Percentiles rank a stretch among this genome's conserved stretches.
Evolutionary conservation across 1,140 invertebrate species (phyloP).

Genomic region (Drosophila sulfurigaster): DNA sequence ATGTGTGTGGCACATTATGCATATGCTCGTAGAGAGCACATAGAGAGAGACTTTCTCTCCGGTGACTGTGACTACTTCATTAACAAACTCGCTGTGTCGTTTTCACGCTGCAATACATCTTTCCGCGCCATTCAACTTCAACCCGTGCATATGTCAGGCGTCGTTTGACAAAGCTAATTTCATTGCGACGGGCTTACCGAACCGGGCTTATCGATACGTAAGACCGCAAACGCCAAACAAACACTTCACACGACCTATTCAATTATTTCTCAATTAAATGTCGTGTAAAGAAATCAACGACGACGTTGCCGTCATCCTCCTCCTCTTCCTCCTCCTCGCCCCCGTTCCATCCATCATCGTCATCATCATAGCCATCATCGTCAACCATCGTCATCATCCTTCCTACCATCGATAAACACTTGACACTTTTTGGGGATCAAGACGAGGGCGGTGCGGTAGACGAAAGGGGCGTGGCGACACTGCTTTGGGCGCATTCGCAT

Average conservation of each 20-base stretch:
- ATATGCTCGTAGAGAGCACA: neutral
- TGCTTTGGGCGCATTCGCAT: constrained; percentile 6
- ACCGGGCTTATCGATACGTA: constrained; percentile 28
- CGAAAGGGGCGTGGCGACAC: neutral
- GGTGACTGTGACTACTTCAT: constrained; percentile 81
- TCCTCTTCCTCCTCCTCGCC: neutral
- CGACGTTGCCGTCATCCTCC: constrained; percentile 33
- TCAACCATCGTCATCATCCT: constrained; percentile 8
- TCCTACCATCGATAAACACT: constrained; percentile 50
- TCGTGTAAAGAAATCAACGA: constrained; percentile 70
- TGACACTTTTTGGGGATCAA: constrained; percentile 65
- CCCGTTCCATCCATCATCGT: neutral
- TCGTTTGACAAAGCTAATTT: constrained; percentile 82
- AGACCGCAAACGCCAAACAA: constrained; percentile 71
- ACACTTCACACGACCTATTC: constrained; percentile 82
- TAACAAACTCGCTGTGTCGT: constrained; percentile 68
- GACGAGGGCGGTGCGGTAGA: constrained; percentile 16
- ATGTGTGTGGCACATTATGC: neutral
- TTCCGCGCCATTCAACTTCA: constrained; percentile 69
- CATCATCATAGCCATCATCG: constrained; percentile 26
- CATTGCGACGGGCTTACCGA: constrained; percentile 46
- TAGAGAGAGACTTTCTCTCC: constrained; percentile 64
- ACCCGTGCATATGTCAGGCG: constrained; percentile 60
- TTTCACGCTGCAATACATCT: constrained; percentile 76
- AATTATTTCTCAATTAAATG: constrained; percentile 84